Conservation (phyloP, 2,888 invertebrate species). For the Cheilosia scutellata region DNA sequence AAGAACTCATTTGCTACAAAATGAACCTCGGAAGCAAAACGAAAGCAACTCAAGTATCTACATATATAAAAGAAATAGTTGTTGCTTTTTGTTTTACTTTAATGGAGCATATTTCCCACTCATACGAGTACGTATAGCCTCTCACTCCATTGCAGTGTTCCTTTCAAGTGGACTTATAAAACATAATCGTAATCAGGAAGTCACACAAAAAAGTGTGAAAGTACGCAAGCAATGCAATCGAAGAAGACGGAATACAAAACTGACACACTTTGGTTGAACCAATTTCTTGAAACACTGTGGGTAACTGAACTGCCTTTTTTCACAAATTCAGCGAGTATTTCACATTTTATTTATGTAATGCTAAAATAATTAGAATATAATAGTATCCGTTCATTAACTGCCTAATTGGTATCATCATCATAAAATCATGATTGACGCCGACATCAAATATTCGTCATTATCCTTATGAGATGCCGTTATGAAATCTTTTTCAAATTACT, state of each 20-base stretch:
- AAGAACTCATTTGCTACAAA: too few relatives aligned
- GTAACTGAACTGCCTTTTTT: constrained; percentile 1
- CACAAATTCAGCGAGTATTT: not conserved
- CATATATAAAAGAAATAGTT: not conserved
- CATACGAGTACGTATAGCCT: not conserved
- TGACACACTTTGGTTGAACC: constrained; percentile 23
- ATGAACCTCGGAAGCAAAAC: not conserved
- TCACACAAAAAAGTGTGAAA: constrained; percentile 27
- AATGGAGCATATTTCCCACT: constrained; percentile 8
- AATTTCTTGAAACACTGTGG: not conserved
- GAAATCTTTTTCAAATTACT: constrained; percentile 20
- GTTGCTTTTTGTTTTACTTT: not conserved
- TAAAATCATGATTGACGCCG: not conserved
- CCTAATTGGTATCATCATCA: constrained; percentile 7
- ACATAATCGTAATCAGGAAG: constrained; percentile 47
- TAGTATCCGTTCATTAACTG: not conserved
- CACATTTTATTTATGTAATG: not conserved
- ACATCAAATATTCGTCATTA: not conserved
- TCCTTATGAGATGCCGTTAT: constrained; percentile 29
- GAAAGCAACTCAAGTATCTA: too few relatives aligned
- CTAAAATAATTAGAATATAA: not conserved
- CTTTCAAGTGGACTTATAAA: constrained; percentile 11
- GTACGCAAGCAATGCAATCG: not conserved
- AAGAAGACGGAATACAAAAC: not conserved
- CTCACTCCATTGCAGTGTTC: not conserved